phyloP scores from a whole-genome alignment of 37 sponge, comb jelly and placozoan genomes.

The Diacarnus erythraeanus region DNA sequence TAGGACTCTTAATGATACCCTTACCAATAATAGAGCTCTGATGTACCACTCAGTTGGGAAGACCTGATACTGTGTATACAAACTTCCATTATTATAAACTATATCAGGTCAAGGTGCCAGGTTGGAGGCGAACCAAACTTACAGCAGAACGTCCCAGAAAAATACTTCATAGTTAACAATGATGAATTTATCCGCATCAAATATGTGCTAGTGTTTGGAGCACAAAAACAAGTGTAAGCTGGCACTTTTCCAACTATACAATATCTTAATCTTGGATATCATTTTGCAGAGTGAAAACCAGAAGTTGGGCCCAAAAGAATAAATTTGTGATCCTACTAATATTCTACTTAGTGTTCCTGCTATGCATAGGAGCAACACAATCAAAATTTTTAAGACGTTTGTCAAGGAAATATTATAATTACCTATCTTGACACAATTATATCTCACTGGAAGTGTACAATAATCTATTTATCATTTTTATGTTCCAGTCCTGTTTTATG shows the following conservation, averaged over 20 bases:
- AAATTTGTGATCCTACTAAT: constrained; percentile 23
- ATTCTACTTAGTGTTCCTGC: constrained; percentile 17
- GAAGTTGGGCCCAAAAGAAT: constrained; percentile 28
- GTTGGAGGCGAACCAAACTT: constrained; percentile 45
- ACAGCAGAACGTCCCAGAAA: constrained; percentile 62
- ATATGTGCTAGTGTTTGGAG: constrained; percentile 66
- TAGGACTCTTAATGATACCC: too few relatives aligned
- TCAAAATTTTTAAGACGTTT: constrained; percentile 21
- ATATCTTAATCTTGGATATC: neutral
- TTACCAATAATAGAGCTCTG: too few relatives aligned
- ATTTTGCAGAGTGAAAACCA: neutral
- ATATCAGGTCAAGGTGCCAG: constrained; percentile 15
- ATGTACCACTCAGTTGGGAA: too few relatives aligned
- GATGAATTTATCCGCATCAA: constrained; percentile 64
- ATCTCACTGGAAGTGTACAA: neutral
- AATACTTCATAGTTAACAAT: constrained; percentile 77
- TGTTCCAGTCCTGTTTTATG: neutral
- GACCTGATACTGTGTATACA: neutral
- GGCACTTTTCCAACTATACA: neutral
- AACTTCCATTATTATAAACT: neutral
- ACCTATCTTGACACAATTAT: neutral
- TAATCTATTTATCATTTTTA: neutral
- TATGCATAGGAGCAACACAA: constrained; percentile 17
- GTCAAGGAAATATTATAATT: neutral
- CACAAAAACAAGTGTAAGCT: constrained; percentile 6